phyloP scores from a whole-genome alignment of 2,797 vertebrate genomes.

The Poecilia velifera region DNA sequence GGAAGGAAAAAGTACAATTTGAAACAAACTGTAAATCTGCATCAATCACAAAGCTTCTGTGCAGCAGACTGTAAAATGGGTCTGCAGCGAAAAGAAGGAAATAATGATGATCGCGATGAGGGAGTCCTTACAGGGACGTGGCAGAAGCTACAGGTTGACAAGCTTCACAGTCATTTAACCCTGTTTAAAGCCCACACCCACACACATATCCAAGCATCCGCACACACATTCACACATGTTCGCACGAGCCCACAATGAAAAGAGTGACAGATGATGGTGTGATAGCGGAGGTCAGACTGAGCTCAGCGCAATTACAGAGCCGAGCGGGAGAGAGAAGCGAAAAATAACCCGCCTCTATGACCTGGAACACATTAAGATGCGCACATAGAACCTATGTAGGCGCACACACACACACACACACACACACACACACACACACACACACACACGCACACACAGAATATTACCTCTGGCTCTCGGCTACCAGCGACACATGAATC shows the following conservation, averaged over 20 bases:
- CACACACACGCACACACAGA: not conserved
- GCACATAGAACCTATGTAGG: constrained; percentile 12
- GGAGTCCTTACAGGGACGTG: constrained; percentile 59
- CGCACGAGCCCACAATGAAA: constrained; percentile 6
- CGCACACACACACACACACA: not conserved
- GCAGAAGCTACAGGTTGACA: constrained; percentile 55
- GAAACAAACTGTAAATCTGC: not conserved
- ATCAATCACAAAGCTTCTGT: not conserved
- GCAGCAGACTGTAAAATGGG: not conserved
- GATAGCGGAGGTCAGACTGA: constrained; percentile 47
- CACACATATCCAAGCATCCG: not conserved
- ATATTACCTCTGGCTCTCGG: constrained; percentile 94
- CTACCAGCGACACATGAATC: constrained; percentile 91
- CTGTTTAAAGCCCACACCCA: constrained; percentile 34
- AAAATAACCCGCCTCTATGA: constrained; percentile 29
- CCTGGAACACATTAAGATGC: constrained; percentile 19
- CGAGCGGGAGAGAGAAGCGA: not conserved
- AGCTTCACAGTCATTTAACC: constrained; percentile 41
- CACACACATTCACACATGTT: not conserved
- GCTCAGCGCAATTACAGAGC: constrained; percentile 33
- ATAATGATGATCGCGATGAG: constrained; percentile 10
- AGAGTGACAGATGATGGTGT: constrained; percentile 35
- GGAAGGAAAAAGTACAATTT: not conserved
- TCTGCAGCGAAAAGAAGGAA: not conserved
- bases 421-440: constrained; percentile 19